Conservation (phyloP, 2,113 vertebrate genomes). For the Protobothrops mucrosquamatus region DNA sequence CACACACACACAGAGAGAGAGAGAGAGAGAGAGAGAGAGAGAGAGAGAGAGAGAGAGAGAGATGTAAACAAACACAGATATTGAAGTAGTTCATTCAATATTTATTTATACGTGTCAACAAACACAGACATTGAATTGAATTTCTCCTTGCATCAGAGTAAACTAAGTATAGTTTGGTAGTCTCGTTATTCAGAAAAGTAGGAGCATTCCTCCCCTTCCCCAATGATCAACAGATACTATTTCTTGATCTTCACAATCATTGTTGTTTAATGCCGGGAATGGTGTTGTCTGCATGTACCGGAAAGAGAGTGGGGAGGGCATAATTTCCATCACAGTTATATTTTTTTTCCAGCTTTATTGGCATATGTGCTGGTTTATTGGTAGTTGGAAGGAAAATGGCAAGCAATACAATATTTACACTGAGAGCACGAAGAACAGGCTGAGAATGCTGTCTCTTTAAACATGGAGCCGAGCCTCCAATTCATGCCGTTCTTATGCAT, state of each 20-base stretch:
- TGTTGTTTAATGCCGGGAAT: constrained; percentile 4
- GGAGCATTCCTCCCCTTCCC: background rate
- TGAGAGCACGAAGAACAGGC: constrained; percentile 39
- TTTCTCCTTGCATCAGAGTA: background rate
- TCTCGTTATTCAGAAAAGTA: background rate
- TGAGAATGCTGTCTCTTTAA: constrained; percentile 32
- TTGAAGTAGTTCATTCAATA: no score
- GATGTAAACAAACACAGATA: no score
- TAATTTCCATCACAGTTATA: constrained; percentile 5
- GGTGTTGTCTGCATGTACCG: background rate
- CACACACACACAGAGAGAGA: no score
- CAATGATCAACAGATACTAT: background rate
- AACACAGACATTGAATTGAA: background rate
- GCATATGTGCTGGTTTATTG: constrained; percentile 1
- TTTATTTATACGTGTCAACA: no score
- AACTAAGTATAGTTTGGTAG: background rate
- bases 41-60: no score
- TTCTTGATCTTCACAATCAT: background rate
- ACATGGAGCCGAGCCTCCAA: constrained; percentile 25
- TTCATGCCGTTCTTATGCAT: constrained; percentile 35
- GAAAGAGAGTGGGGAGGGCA: background rate
- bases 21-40: no score
- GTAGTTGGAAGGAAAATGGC: constrained; percentile 20
- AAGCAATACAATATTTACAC: constrained; percentile 8
- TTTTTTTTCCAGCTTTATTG: constrained; percentile 25